Evolutionary conservation across 2,888 invertebrate genomes (phyloP).

Genomic region (Nipponacmea schrenckii): DNA sequence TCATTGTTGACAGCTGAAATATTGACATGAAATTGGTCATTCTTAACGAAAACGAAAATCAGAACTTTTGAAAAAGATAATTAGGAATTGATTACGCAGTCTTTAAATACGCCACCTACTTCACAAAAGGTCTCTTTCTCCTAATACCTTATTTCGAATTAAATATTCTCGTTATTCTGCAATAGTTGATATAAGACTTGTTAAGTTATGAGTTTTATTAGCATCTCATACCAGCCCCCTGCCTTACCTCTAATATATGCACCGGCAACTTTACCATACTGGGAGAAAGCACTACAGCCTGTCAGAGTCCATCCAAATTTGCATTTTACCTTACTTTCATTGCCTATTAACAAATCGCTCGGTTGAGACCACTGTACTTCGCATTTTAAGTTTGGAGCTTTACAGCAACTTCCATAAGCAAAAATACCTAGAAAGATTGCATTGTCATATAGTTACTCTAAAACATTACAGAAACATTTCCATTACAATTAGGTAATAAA

Average conservation of each 20-base stretch:
- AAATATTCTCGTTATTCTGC: no score
- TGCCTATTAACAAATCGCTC: slow-evolving; percentile 18
- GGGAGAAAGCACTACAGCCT: slow-evolving; percentile 23
- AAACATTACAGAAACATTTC: no score
- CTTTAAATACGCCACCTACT: no score
- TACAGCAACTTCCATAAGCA: slow-evolving; percentile 21
- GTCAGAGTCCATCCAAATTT: slow-evolving; percentile 23
- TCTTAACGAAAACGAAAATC: no score
- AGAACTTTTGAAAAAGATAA: no score
- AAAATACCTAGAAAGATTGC: slow-evolving; percentile 14
- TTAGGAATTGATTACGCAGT: no score
- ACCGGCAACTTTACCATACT: slow-evolving; percentile 23
- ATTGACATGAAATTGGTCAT: neutral
- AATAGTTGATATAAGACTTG: no score
- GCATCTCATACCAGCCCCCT: no score
- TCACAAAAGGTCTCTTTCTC: no score
- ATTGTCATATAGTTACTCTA: neutral
- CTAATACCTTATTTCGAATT: no score
- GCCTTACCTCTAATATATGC: slow-evolving; percentile 16
- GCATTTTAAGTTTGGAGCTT: slow-evolving; percentile 10
- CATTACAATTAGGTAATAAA: no score
- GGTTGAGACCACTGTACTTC: slow-evolving; percentile 11
- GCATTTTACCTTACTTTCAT: slow-evolving; percentile 13
- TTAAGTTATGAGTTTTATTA: no score
- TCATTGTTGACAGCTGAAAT: slow-evolving; percentile 11